Evolutionary conservation across 1,140 invertebrate species (phyloP), one percentile per base, ranked within the genome.

Genomic region (Macrosteles quadrilineatus): DNA sequence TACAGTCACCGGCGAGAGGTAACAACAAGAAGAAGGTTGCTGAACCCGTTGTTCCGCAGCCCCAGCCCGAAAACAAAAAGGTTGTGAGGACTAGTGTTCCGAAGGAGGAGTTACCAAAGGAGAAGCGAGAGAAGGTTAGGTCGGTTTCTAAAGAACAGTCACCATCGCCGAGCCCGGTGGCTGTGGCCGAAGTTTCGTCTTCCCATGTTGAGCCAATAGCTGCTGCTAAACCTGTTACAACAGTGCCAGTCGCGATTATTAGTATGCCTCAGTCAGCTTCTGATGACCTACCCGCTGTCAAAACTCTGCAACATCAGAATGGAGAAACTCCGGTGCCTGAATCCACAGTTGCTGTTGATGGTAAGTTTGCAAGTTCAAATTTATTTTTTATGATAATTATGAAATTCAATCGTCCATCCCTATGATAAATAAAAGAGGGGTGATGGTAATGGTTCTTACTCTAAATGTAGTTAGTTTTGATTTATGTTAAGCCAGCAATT

Each of bases 81-180:
- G n/a, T n/a, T n/a, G n/a, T n/a, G n/a, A 36, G 32, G 32, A 14
- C 4, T 36, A 14, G 32, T 36, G 32, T 4, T 36, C 32, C 14
- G 32, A 59, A 59, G 27, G 21, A 59, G 6, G 55, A 59, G 25
- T 29, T 59, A 29, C 55, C 55, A 3, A 59, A 59, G 27, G 55
- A 59, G 27, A 59, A 23, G 25, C 12, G 55, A 27, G 55, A 59
- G 27, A 59, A 23, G 21, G 6, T 6, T 6, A 59, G 55, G 27
- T 27, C 55, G 21, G 25, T 59, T 3, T 59, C 55, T 4, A 59
- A 59, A 30, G 55, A 59, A 23, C 55, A 25, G 9, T 59, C 55
- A 6, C 55, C 55, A 1, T 2, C 25, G 25, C 55, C 55, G 6
- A 59, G 21, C 23, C 55, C 55, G 4, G 47, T 19, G 14, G 32